Conservation (phyloP, 1,140 invertebrate genomes). For the Periplaneta americana region DNA sequence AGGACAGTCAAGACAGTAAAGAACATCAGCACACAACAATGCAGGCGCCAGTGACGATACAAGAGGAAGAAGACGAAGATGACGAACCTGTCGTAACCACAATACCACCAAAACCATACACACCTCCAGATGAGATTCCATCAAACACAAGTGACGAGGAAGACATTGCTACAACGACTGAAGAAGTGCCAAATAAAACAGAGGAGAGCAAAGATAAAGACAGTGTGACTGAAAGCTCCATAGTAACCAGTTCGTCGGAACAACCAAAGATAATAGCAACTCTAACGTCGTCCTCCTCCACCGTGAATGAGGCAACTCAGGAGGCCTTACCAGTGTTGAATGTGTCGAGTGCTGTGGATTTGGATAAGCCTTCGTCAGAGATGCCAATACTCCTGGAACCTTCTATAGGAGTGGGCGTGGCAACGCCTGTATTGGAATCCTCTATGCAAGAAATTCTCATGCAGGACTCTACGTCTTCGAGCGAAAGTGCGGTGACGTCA, state of each 20-base stretch:
- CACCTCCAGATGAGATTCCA: not conserved
- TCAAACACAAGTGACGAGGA: not conserved
- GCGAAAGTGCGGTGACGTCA: not conserved
- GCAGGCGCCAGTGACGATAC: not conserved
- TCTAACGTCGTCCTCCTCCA: not conserved
- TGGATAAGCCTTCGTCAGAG: not conserved
- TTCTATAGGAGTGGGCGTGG: conserved; percentile 19
- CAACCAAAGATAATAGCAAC: not conserved
- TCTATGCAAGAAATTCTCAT: conserved; percentile 18
- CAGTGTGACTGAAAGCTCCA: not conserved
- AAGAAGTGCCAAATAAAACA: not conserved
- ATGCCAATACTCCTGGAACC: conserved; percentile 21
- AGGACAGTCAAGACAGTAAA: not conserved
- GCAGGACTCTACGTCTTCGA: not conserved
- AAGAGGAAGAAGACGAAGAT: not conserved
- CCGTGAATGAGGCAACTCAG: not conserved
- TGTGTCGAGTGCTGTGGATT: not conserved
- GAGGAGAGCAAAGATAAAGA: not conserved
- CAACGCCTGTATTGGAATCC: conserved; percentile 18
- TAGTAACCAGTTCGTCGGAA: not conserved
- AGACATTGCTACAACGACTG: not conserved
- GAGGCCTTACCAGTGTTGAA: not conserved
- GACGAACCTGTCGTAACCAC: not conserved
- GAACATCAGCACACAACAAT: not conserved
- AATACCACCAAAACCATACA: not conserved